A percentile compares a stretch with the other conserved stretches of the same genome.
These are phyloP conservation scores for Sitobion miscanthi DNA, from an alignment of 1,140 invertebrate genomes.

Conservation along the genomic window DNA sequence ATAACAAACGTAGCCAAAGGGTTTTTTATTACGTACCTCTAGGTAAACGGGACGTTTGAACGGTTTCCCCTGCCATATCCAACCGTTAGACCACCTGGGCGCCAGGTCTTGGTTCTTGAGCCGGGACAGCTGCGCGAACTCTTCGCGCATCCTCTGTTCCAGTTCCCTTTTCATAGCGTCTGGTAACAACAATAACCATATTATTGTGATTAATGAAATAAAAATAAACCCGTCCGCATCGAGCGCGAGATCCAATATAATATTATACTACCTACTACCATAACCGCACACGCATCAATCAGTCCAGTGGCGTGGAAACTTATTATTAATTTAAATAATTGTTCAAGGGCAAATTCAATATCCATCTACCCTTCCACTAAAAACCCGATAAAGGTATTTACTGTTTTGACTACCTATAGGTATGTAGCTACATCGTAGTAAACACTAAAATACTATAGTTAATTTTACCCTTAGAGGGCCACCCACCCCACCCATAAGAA, in stretches of 20 bases:
- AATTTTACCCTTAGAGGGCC: background rate
- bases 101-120: constrained; percentile 46
- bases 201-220: background rate
- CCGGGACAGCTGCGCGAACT: constrained; percentile 44
- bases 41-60: constrained; percentile 85
- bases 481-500: too few species aligned
- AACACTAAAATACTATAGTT: background rate
- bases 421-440: too few species aligned
- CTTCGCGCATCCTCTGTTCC: constrained; percentile 46
- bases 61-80: constrained; percentile 86
- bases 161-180: constrained; percentile 51
- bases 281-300: background rate
- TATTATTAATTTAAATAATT: background rate
- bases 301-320: background rate
- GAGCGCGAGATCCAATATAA: background rate
- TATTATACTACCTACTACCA: background rate
- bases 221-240: background rate
- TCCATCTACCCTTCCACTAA: background rate
- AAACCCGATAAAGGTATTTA: background rate
- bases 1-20: background rate
- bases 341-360: background rate
- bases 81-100: constrained; percentile 84
- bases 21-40: constrained; percentile 73
- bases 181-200: constrained; percentile 13
- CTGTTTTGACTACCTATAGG: background rate